Conservation (phyloP, 2,113 vertebrate genomes). For the Callopanchax toddi region DNA sequence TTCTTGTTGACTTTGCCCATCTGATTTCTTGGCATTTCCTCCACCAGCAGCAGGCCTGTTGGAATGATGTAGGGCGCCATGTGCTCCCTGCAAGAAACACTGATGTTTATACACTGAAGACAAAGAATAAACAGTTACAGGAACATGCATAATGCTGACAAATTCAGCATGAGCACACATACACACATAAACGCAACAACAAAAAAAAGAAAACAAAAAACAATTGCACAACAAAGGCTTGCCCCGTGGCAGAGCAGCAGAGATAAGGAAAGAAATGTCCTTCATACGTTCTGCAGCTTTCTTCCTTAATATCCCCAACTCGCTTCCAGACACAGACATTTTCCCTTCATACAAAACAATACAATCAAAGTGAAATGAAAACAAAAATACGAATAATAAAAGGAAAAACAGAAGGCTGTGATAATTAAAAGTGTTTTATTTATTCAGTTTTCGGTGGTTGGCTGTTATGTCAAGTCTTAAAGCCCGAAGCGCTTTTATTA, state of each 20-base stretch:
- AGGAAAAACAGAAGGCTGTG: constrained; percentile 63
- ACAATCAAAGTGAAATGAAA: constrained; percentile 73
- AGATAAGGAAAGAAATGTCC: constrained; percentile 75
- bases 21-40: constrained; percentile 91
- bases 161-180: background rate
- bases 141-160: constrained; percentile 19
- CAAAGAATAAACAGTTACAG: constrained; percentile 28
- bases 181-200: constrained; percentile 12
- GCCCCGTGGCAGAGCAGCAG: constrained; percentile 61
- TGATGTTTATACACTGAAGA: constrained; percentile 37
- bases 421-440: constrained; percentile 78
- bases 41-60: constrained; percentile 87
- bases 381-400: constrained; percentile 60
- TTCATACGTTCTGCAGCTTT: constrained; percentile 64
- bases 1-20: constrained; percentile 98
- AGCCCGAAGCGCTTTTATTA: constrained; percentile 70
- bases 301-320: constrained; percentile 61
- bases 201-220: constrained; percentile 50
- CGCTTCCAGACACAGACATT: constrained; percentile 70
- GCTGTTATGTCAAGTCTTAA: constrained; percentile 68
- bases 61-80: constrained; percentile 88
- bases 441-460: constrained; percentile 50
- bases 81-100: constrained; percentile 79
- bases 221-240: constrained; percentile 68
- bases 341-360: constrained; percentile 73